Base-by-base conservation (phyloP, 2,888 invertebrate genomes). In the Dasysyrphus tricinctus region DNA sequence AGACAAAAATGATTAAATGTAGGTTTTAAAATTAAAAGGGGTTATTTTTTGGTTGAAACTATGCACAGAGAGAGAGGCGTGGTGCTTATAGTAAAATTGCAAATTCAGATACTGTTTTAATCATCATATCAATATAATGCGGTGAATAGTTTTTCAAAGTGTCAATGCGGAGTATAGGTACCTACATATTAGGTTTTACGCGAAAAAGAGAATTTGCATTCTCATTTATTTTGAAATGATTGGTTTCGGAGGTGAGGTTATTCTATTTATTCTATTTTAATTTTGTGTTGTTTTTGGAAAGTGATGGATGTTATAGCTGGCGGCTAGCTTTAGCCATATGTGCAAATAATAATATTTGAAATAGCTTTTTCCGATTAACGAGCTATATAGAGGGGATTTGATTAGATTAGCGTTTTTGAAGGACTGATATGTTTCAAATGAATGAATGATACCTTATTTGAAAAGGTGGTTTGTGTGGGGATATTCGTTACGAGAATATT, bases 201-300 rank as follows among this genome's bases (percentile, higher is more conserved):
- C 49, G 11, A 39, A 14, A 32, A 16, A 32, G n/a, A 9, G 32
- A 54, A 84, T 80, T 80, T 70, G 61, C 47, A 80, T 75, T 79
- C 24, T 72, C 70, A 76, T 77, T 72, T 81, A 77, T 76, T 77
- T 77, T 77, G 11, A 61, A 80, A 63, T 44, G 57, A 65, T 81
- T 81, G 47, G 29, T 47, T 80, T 76, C 32, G 39, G 42, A 51
- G 74, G 32, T 32, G 24, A 37, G 74, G 47, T 39, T 39, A 37
- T 19, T 49, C 11, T 59, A 5, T 54, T 34, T 57, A 57, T 34
- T n/a, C 34, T n/a, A n/a, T 56, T 32, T 56, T 9, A n/a, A 32
- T 56, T 32, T 56, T 16, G 37, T 16, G 11, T 14, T 29, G 29
- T 29, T 39, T 39, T 39, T 54, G 54, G n/a, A 29, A 32, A n/a